Evolutionary conservation across 2,888 invertebrate species (phyloP), one percentile per base, ranked within the genome.

Genomic region (Pristionchus exspectatus): DNA sequence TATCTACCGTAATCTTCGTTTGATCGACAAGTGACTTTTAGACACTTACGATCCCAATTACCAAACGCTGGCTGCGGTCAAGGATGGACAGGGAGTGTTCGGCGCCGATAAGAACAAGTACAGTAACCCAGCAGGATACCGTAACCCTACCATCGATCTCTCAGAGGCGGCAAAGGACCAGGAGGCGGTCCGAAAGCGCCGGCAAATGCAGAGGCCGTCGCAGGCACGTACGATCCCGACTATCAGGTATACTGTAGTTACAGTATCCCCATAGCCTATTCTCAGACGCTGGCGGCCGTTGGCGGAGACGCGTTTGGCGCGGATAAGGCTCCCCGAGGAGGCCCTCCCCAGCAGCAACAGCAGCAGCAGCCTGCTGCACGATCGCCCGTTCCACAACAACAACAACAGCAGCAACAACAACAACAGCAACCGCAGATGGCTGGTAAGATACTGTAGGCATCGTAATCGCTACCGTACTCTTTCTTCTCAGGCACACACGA

Each of bases 11-110:
- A 74, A n/a, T 74, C 33, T 74, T 33, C 18, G 33, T 24, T 12
- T 38, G 21, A 74, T 74, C 74, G 16, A 16, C 2, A 21, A 74
- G 7, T 38, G 74, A 74, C 38, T 74, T 74, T 74, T 16, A 74
- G 74, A 74, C 27, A 74, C 74, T 2, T 38, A 69, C 30, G 69
- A 69, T 16, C 69, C 69, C n/a, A 69, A 69, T 30, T 69, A 69
- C 69, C n/a, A 69, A 38, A 74, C 74, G 74, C 38, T 74, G 38
- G 38, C 30, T 1, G 74, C 74, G 38, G 74, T 74, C 74, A 74
- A 74, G 74, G 74, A 74, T 12, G 74, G 74, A 14, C 74, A 74
- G 38, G 74, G 74, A 24, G 74, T 74, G 38, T 74, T 74, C 38
- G 74, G 74, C 30, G 74, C 30, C 16, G 74, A 74, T 38, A 74